Conservation (phyloP, 2,113 vertebrate genomes). For the Podiceps cristatus region DNA sequence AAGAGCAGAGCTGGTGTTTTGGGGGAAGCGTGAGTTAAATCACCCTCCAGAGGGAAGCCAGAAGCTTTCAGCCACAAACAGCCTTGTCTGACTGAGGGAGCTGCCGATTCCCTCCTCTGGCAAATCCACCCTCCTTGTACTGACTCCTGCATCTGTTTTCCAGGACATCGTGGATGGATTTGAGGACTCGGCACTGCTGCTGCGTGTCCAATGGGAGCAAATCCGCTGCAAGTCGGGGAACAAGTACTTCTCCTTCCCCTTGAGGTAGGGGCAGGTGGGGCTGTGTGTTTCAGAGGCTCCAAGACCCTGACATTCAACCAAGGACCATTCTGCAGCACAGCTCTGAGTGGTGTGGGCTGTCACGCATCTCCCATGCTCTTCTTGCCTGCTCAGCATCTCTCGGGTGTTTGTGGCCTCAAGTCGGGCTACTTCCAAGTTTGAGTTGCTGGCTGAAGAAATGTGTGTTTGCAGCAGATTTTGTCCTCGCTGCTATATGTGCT, state of each 20-base stretch:
- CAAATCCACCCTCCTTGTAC: background rate
- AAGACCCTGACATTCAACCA: background rate
- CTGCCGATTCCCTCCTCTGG: rapidly evolving
- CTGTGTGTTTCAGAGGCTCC: background rate
- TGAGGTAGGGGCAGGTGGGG: conserved; percentile 61
- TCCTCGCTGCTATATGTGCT: background rate
- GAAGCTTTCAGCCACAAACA: background rate
- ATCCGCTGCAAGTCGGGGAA: conserved; percentile 91
- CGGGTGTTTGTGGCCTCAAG: background rate
- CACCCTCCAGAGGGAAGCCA: background rate
- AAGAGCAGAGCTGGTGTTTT: background rate
- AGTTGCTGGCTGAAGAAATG: background rate
- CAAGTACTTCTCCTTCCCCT: conserved; percentile 87
- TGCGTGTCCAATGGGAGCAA: conserved; percentile 79
- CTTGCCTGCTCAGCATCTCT: background rate
- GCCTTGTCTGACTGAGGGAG: background rate
- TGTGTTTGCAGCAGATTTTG: background rate
- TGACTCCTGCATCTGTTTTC: background rate
- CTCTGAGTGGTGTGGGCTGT: background rate
- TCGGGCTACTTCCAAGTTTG: background rate
- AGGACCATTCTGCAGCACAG: rapidly evolving
- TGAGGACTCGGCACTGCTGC: conserved; percentile 81
- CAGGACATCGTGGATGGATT: conserved; percentile 84
- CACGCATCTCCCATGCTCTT: background rate
- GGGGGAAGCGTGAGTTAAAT: too few species aligned